Evolutionary conservation across 2,113 vertebrate genomes (phyloP).

Genomic region (Petroica traversi): DNA sequence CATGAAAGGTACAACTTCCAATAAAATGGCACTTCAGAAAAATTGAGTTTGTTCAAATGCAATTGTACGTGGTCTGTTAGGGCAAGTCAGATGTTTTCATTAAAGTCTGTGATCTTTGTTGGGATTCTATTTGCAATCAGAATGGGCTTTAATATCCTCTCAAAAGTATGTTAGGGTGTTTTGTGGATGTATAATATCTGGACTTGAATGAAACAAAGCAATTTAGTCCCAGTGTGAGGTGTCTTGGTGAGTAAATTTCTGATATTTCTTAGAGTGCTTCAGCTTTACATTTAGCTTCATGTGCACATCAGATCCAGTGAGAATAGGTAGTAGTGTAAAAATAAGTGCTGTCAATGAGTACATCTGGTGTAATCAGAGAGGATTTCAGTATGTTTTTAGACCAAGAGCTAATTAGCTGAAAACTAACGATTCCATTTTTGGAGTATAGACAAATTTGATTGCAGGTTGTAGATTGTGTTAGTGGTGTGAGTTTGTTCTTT

Average conservation of each 20-base stretch:
- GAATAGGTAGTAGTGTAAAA: not conserved
- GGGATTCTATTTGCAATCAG: not conserved
- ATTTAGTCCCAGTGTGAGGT: not conserved
- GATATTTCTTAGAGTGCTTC: not conserved
- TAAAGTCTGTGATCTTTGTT: not conserved
- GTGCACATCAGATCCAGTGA: not conserved
- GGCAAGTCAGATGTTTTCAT: not conserved
- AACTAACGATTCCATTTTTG: not conserved
- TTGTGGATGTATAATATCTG: not conserved
- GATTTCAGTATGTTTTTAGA: not conserved
- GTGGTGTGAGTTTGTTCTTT: not conserved
- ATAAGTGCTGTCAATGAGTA: not conserved
- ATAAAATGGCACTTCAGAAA: not conserved
- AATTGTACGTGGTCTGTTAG: not conserved
- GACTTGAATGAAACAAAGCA: not conserved
- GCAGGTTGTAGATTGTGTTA: not conserved
- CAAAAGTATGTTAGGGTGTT: not conserved
- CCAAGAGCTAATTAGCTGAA: not conserved
- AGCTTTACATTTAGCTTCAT: not conserved
- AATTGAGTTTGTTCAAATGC: not conserved
- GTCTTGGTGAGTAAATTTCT: not conserved
- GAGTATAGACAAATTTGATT: not conserved
- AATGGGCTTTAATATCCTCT: not conserved
- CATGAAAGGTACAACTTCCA: not conserved
- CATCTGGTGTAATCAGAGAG: not conserved